A percentile compares a stretch with the other conserved stretches of the same genome.
Evolutionary conservation across 2,888 invertebrate genomes (phyloP).

Genomic region (Elaeidobius kamerunicus): DNA sequence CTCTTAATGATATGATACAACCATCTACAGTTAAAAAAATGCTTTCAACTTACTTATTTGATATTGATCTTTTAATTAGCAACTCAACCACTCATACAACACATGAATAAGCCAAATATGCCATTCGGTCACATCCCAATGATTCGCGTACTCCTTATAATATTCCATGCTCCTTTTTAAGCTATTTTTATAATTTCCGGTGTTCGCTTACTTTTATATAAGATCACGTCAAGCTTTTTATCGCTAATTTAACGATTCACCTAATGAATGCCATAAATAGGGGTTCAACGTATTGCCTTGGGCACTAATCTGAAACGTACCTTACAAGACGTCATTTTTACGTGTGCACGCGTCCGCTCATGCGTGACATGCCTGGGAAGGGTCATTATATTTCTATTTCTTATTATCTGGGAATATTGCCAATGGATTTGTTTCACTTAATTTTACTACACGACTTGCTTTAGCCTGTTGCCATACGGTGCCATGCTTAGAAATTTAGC

Average conservation of each 20-base stretch:
- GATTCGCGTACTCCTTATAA: slow-evolving; percentile 10
- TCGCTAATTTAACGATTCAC: slow-evolving; percentile 28
- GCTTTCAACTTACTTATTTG: too few species aligned
- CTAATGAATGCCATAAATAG: slow-evolving; percentile 34
- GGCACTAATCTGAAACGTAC: slow-evolving; percentile 30
- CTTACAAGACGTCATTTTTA: slow-evolving; percentile 15
- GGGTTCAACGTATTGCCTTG: slow-evolving; percentile 39
- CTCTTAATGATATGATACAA: too few species aligned
- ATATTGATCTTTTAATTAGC: too few species aligned
- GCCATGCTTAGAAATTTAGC: too few species aligned
- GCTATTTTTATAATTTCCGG: slow-evolving; percentile 26
- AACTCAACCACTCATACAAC: too few species aligned
- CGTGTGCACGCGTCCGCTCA: slow-evolving; percentile 20
- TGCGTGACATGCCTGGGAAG: slow-evolving; percentile 13
- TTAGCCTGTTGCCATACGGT: too few species aligned
- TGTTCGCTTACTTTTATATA: too few species aligned
- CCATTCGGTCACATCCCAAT: slow-evolving; percentile 14
- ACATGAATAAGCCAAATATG: too few species aligned
- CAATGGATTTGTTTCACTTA: too few species aligned
- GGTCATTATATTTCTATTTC: slow-evolving; percentile 22
- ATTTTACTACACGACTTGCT: too few species aligned
- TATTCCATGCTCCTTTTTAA: slow-evolving; percentile 18
- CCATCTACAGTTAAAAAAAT: too few species aligned
- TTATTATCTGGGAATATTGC: too few species aligned
- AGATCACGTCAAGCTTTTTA: slow-evolving; percentile 25